Evolutionary conservation across 2,888 invertebrate genomes (phyloP).

Genomic region (Branchipolynoe longqiensis): DNA sequence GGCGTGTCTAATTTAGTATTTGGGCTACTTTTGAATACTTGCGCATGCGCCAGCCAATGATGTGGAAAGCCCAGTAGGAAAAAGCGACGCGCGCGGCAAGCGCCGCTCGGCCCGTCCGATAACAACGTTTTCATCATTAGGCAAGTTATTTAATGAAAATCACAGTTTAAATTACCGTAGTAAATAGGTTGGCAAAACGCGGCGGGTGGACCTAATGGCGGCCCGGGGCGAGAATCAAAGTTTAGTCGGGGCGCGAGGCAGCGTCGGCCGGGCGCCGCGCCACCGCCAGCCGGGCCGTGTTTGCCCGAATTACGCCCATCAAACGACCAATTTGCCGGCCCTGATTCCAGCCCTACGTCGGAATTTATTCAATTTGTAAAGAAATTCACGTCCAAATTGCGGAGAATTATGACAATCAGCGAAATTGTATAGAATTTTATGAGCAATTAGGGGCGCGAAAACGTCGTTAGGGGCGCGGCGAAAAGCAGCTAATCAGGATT

Average conservation of each 20-base stretch:
- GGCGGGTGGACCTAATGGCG: slow-evolving; percentile 40
- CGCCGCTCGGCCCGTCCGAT: slow-evolving; percentile 39
- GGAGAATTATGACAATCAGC: slow-evolving; percentile 61
- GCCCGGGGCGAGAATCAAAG: slow-evolving; percentile 62
- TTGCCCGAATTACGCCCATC: slow-evolving; percentile 61
- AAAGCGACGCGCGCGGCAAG: slow-evolving; percentile 2
- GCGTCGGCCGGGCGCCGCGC: background rate
- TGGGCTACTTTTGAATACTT: slow-evolving; percentile 34
- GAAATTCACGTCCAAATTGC: slow-evolving; percentile 63
- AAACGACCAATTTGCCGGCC: slow-evolving; percentile 58
- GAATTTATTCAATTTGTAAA: slow-evolving; percentile 61
- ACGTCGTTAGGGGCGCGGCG: slow-evolving; percentile 51
- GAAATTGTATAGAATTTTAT: slow-evolving; percentile 62
- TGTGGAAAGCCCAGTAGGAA: background rate
- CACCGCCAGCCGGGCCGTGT: slow-evolving; percentile 52
- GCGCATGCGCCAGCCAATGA: background rate
- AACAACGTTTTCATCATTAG: slow-evolving; percentile 62
- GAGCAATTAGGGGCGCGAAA: slow-evolving; percentile 58
- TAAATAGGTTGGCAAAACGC: slow-evolving; percentile 58
- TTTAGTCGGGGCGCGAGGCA: slow-evolving; percentile 43
- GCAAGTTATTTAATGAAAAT: slow-evolving; percentile 61
- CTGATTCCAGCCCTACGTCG: slow-evolving; percentile 38
- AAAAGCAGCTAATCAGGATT: slow-evolving; percentile 57
- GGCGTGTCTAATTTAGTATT: slow-evolving; percentile 47
- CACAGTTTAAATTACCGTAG: slow-evolving; percentile 59